Conservation (phyloP, 2,888 invertebrate genomes). For the Noctua janthina region DNA sequence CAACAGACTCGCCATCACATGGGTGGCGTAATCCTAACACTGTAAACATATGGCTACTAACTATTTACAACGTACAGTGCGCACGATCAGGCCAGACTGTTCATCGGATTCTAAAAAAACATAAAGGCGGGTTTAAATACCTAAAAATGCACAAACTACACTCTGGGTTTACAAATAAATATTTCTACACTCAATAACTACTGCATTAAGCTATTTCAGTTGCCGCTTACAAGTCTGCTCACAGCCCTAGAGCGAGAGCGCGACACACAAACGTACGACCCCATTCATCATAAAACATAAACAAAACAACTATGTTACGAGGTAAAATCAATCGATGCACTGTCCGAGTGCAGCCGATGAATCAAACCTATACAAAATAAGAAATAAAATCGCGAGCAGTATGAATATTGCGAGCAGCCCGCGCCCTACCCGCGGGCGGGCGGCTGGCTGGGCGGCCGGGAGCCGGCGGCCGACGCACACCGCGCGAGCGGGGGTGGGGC, state of each 20-base stretch:
- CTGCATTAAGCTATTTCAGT: neutral
- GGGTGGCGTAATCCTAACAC: constrained; percentile 24
- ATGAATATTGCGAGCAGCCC: constrained; percentile 65
- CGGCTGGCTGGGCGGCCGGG: constrained; percentile 46
- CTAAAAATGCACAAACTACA: neutral
- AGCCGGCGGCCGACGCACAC: constrained; percentile 16
- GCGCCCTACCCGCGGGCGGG: constrained; percentile 35
- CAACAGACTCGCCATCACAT: constrained; percentile 30
- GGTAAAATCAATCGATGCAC: constrained; percentile 63
- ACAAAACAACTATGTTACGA: constrained; percentile 62
- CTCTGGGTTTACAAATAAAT: neutral
- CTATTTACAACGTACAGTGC: neutral
- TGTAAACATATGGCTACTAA: constrained; percentile 2
- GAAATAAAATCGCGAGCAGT: constrained; percentile 62
- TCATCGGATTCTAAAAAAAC: neutral
- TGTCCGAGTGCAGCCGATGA: constrained; percentile 64
- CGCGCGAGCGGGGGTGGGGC: constrained; percentile 54
- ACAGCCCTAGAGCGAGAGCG: constrained; percentile 17
- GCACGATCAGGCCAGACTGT: neutral
- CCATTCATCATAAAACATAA: constrained; percentile 60
- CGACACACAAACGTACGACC: constrained; percentile 31
- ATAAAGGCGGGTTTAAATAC: neutral
- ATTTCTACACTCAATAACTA: neutral
- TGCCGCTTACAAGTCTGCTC: constrained; percentile 19
- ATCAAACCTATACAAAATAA: constrained; percentile 68